These are phyloP conservation scores for Prolemur simus DNA, from an alignment of 2,113 vertebrate species.

Conservation along the genomic window DNA sequence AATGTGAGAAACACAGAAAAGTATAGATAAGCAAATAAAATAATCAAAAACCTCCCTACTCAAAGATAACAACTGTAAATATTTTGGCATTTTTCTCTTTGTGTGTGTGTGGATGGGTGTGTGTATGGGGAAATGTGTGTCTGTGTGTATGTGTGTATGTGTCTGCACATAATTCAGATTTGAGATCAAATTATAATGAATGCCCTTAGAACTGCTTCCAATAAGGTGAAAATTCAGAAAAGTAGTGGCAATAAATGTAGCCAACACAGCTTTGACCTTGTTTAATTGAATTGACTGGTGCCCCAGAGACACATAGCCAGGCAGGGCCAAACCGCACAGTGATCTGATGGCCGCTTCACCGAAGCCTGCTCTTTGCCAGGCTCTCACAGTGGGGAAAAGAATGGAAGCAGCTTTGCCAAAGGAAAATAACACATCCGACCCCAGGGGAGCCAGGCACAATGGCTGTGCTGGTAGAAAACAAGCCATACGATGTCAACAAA, in stretches of 20 bases:
- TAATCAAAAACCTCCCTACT: not conserved
- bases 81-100: not conserved
- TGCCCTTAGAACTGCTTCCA: not conserved
- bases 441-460: slow-evolving; percentile 54
- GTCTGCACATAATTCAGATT: not conserved
- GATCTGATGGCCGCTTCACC: slow-evolving; percentile 45
- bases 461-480: slow-evolving; percentile 42
- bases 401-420: slow-evolving; percentile 58
- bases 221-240: slow-evolving; percentile 16
- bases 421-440: slow-evolving; percentile 10
- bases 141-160: not conserved
- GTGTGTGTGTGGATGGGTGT: too few relatives aligned
- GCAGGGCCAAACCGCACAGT: slow-evolving; percentile 22
- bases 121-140: too few relatives aligned
- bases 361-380: slow-evolving; percentile 3
- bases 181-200: not conserved
- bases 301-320: slow-evolving; percentile 33
- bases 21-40: not conserved
- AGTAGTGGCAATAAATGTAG: not conserved
- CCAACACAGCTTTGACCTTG: slow-evolving; percentile 37
- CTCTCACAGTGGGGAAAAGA: slow-evolving; percentile 19
- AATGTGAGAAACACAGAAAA: not conserved
- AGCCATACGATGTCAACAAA: slow-evolving; percentile 50
- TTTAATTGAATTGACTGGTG: slow-evolving; percentile 41
- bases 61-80: not conserved